phyloP scores from a whole-genome alignment of 1,140 invertebrate genomes.

The Trinorchestia longiramus region DNA sequence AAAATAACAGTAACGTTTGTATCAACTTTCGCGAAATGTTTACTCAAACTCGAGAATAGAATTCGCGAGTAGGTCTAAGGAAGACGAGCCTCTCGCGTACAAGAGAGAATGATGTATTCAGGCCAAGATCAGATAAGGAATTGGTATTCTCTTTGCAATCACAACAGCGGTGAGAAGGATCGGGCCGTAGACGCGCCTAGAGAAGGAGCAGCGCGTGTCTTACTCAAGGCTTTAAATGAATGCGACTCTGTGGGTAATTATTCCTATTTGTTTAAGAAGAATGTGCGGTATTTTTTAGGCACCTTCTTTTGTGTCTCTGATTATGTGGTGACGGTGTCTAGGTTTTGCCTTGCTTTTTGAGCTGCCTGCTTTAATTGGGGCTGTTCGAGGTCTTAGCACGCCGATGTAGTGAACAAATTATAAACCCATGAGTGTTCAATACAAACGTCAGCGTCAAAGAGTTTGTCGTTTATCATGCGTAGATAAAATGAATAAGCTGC shows the following conservation, averaged over 20 bases:
- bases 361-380: background rate
- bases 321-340: background rate
- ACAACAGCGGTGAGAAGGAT: slow-evolving; percentile 39
- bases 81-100: slow-evolving; percentile 19
- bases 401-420: background rate
- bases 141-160: slow-evolving; percentile 50
- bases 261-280: background rate
- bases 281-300: background rate
- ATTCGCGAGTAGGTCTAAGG: slow-evolving; percentile 2
- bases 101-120: slow-evolving; percentile 42
- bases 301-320: background rate
- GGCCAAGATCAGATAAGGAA: slow-evolving; percentile 46
- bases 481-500: background rate
- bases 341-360: background rate
- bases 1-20: background rate
- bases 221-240: background rate
- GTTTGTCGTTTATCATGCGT: background rate
- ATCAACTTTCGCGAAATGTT: background rate
- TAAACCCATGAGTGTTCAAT: background rate
- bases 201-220: slow-evolving; percentile 5
- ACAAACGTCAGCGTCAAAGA: background rate
- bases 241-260: background rate
- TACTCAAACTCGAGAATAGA: background rate
- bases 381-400: background rate
- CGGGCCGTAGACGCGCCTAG: background rate